Conservation (phyloP, 2,797 vertebrate species). For the Sphenopsis melanotis region DNA sequence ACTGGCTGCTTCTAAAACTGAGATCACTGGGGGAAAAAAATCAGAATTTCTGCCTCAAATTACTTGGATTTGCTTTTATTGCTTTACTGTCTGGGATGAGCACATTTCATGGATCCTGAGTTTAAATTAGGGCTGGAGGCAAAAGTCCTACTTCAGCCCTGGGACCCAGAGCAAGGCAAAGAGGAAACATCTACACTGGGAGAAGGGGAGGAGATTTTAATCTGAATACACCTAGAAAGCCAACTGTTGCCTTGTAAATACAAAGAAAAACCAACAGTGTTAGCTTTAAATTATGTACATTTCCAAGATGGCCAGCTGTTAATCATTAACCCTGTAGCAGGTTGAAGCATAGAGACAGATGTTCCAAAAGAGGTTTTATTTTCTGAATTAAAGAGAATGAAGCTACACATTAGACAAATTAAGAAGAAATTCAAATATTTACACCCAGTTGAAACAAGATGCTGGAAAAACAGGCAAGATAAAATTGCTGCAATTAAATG, state of each 20-base stretch:
- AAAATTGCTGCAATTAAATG: conserved; percentile 55
- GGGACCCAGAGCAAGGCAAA: background rate
- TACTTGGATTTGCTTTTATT: background rate
- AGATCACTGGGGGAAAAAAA: background rate
- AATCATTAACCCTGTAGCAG: conserved; percentile 59
- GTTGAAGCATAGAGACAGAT: conserved; percentile 62
- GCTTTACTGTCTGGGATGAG: background rate
- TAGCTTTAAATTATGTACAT: conserved; percentile 15
- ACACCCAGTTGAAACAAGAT: conserved; percentile 51
- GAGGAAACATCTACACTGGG: background rate
- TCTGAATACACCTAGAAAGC: background rate
- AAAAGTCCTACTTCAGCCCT: background rate
- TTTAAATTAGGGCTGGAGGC: background rate
- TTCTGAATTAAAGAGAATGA: conserved; percentile 45
- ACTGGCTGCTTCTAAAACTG: background rate
- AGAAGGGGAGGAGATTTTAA: background rate
- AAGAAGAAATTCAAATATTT: conserved; percentile 61
- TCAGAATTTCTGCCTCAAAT: background rate
- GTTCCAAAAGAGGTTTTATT: conserved; percentile 48
- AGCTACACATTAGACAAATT: conserved; percentile 56
- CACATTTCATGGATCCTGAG: background rate
- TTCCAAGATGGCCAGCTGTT: conserved; percentile 45
- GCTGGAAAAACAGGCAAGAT: conserved; percentile 21
- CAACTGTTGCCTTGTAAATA: background rate
- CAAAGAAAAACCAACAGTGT: background rate